Base-by-base conservation (phyloP, 2,888 invertebrate species). In the Cantharis nigra region DNA sequence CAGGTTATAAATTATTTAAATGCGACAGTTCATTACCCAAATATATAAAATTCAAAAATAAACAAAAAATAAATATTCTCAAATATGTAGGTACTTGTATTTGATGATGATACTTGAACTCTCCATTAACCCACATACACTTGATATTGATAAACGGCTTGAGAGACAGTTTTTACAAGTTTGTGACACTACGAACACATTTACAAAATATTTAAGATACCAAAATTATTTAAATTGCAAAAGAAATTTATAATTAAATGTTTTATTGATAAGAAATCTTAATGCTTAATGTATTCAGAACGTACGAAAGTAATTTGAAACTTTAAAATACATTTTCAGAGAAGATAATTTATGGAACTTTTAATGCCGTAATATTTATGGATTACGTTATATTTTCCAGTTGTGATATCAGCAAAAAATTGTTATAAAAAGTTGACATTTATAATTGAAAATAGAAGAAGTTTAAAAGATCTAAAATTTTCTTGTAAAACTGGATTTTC, bases 161-260 rank as follows among this genome's bases (percentile, higher is more conserved):
- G 10, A 64, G 14, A 64, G 23, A 49, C 65, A n/a, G 23, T 67
- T 23, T 67, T 23, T 23, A 67, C 65, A 67, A n/a, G 65, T 67
- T 67, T 67, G 26, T 67, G 26, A n/a, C 65, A 18, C 49, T n/a
- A n/a, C 2, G 49, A n/a, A 49, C 33, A 33, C 33, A 65, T 65
- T 20, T 65, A 65, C 23, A 67, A 67, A 20, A 67, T 67, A 67
- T 67, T 67, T 67, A 23, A 26, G 65, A 67, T 67, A 67, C 20
- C 26, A 67, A 67, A 67, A 67, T 67, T 67, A 20, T 67, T 20
- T 20, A 67, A 67, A 23, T 67, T 67, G 20, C 13, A 67, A 26
- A 67, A 67, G 65, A 67, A 67, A 67, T 23, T 67, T 67, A 67
- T 67, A 67, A 67, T 23, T 18, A 67, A 67, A 67, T 67, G 20